Conservation (phyloP, 2,888 invertebrate genomes). For the Acleris sparsana region DNA sequence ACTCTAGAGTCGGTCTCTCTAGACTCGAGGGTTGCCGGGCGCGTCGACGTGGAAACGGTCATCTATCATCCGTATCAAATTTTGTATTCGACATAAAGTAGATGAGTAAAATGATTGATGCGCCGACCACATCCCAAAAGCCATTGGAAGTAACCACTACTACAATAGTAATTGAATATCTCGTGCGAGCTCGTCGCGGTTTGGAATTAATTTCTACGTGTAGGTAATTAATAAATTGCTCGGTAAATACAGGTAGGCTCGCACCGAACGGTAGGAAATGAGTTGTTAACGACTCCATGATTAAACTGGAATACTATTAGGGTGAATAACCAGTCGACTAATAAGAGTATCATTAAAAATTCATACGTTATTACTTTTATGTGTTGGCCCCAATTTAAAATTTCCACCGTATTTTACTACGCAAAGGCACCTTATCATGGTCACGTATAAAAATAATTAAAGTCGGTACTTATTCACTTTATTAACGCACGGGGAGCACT, state of each 20-base stretch:
- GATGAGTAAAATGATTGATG: conserved; percentile 81
- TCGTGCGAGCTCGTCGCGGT: conserved; percentile 20
- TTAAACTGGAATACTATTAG: conserved; percentile 27
- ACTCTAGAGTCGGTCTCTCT: conserved; percentile 38
- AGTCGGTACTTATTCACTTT: conserved; percentile 16
- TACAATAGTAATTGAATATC: conserved; percentile 59
- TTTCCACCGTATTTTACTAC: conserved; percentile 13
- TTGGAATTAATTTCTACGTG: conserved; percentile 30
- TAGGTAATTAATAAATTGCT: conserved; percentile 35
- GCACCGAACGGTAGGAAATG: conserved; percentile 31
- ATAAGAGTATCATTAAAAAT: conserved; percentile 21
- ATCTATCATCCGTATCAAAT: conserved; percentile 80
- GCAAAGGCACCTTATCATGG: conserved; percentile 10
- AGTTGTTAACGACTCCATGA: conserved; percentile 33
- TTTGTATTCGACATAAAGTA: conserved; percentile 80
- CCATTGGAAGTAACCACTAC: conserved; percentile 53
- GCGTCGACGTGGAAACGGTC: conserved; percentile 56
- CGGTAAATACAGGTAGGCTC: conserved; percentile 35
- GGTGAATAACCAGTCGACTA: conserved; percentile 21
- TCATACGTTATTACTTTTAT: not conserved
- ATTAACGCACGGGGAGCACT: conserved; percentile 14
- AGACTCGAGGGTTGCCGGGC: conserved; percentile 44
- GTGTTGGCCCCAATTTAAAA: conserved; percentile 7
- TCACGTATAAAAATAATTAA: conserved; percentile 24
- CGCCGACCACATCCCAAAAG: conserved; percentile 60